Conservation (phyloP, 1,140 invertebrate genomes). For the Temnothorax nylanderi region DNA sequence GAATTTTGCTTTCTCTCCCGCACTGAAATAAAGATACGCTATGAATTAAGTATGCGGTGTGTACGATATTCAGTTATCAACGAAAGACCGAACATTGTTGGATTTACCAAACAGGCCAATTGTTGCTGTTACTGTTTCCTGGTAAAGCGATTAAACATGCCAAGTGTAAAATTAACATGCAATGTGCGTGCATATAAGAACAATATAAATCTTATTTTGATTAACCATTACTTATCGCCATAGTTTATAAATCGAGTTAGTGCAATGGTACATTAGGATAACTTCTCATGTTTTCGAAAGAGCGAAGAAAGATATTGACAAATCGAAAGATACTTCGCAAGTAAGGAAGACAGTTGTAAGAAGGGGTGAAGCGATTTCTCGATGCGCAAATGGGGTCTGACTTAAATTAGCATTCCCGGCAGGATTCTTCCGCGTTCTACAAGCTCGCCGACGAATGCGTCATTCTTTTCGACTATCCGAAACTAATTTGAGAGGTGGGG, state of each 20-base stretch:
- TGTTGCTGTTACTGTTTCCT: background rate
- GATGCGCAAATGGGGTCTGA: constrained; percentile 59
- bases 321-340: constrained; percentile 52
- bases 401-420: constrained; percentile 77
- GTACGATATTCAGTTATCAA: constrained; percentile 7
- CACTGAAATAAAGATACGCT: background rate
- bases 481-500: constrained; percentile 81
- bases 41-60: background rate
- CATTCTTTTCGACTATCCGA: constrained; percentile 84
- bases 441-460: constrained; percentile 74
- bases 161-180: background rate
- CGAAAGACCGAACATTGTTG: background rate
- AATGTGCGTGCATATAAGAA: background rate
- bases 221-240: background rate
- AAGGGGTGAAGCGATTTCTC: constrained; percentile 58
- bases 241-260: background rate
- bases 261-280: background rate
- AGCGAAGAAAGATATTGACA: constrained; percentile 42
- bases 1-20: background rate
- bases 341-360: constrained; percentile 49
- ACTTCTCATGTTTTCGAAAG: background rate
- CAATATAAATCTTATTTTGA: background rate
- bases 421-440: constrained; percentile 76
- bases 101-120: background rate
- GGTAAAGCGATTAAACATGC: background rate